Base-by-base conservation (phyloP, 2,797 vertebrate genomes). In the Lagothrix lagotricha region DNA sequence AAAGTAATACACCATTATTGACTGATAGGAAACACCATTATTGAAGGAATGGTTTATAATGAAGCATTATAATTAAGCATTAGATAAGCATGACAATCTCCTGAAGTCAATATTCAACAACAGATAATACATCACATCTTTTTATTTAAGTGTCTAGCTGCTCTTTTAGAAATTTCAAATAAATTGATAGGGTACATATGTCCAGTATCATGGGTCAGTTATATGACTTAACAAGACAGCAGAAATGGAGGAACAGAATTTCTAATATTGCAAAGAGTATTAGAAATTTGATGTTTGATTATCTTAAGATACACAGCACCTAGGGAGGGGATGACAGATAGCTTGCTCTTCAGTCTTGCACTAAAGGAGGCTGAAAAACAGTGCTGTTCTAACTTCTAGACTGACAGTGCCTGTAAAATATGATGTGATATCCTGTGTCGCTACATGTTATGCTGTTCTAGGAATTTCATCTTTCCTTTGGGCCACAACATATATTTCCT, bases 391-490 rank as follows among this genome's bases (percentile, higher is more conserved):
- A 39, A 80, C 11, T 11, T 26, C 61, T 33, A 44, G 6, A 39
- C 0, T 46, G n/a, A 67, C 0, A 0, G 41, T 15, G 13, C n/a
- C 54, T 7, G 1, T 58, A 3, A 67, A 7, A 5, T 2, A 36
- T 1, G 2, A 79, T 73, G 17, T 22, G n/a, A 91, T 36, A 73
- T 7, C 48, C 36, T 54, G 13, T 46, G 30, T 79, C 30, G 30
- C 5, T 33, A 54, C 17, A 50, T 5, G 4, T 22, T 82, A 81
- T 3, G 0, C 52, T 52, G 64, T 77, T 24, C 41, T 22, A 28
- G 0, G 24, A 88, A 48, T 75, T 88, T 93, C 57, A 85, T 14
- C 73, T 54, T 57, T 88, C 24, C 73, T 91, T 50, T 91, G 70
- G 30, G 24, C 52, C 17, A 44, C 28, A 80, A 72, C 64, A 92